These are phyloP conservation scores for Ctenopoma kingsleyae DNA, from an alignment of 2,797 vertebrate genomes.

Conservation along the genomic window DNA sequence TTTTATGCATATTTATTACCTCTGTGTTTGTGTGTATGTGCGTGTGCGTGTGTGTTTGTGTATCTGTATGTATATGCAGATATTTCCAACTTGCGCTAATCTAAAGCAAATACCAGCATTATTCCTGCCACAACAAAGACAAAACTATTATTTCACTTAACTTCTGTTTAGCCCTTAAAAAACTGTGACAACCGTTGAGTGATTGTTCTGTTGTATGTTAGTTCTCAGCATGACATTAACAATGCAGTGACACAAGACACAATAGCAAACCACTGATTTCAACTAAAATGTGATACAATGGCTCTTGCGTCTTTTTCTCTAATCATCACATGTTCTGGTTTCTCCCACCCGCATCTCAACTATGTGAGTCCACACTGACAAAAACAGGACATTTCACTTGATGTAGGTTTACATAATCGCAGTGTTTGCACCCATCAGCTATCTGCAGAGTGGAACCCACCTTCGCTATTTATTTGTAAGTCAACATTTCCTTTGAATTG, in stretches of 20 bases:
- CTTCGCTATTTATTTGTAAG: constrained; percentile 31
- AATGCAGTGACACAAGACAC: constrained; percentile 3
- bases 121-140: not conserved
- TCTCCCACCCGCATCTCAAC: constrained; percentile 5
- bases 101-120: not conserved
- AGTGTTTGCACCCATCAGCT: constrained; percentile 1
- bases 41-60: constrained; percentile 9
- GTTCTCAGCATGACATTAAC: constrained; percentile 7
- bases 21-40: constrained; percentile 11
- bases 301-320: constrained; percentile 2
- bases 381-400: constrained; percentile 37
- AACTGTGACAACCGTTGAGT: not conserved
- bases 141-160: not conserved
- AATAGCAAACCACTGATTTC: constrained; percentile 17
- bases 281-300: constrained; percentile 15
- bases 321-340: not conserved
- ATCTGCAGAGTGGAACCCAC: constrained; percentile 30
- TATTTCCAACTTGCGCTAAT: not conserved
- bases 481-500: constrained; percentile 53
- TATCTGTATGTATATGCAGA: not conserved
- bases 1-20: constrained; percentile 65
- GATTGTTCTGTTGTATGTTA: not conserved
- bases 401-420: constrained; percentile 39
- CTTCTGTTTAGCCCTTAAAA: not conserved
- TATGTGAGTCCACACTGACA: constrained; percentile 15